Evolutionary conservation across 2,888 invertebrate species (phyloP), one percentile per base, ranked within the genome.

Genomic region (Drosophila infuscata): DNA sequence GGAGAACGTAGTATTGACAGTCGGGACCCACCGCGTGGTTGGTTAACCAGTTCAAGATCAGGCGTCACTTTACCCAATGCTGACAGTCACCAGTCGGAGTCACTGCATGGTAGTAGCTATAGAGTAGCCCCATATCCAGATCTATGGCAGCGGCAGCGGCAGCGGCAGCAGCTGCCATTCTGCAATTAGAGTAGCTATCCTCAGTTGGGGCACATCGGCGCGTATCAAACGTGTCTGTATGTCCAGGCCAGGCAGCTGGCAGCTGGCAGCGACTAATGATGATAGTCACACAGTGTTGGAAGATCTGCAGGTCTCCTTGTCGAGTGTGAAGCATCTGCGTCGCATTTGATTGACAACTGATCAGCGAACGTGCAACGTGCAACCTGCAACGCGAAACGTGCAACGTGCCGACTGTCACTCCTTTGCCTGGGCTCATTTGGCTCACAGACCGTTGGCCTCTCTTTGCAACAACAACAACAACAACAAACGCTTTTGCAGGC

Each of bases 291-390:
- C 33, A 36, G 32, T 36, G 11, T 11, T 29, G 5, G 54, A 29
- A 41, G n/a, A 20, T 41, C n/a, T 20, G 20, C 32, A 3, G 49
- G 52, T 61, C 67, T 38, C 30, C 53, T 53, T 73, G 69, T 71
- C 62, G 81, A 88, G 91, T 91, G 91, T 89, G 91, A 91, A 91
- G 89, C 91, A 81, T 85, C 90, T 88, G 88, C 82, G 81, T 79
- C 84, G 78, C 73, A 69, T 80, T 88, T 90, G 89, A 90, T 90
- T 90, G 89, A 91, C 89, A 91, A 82, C 88, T 90, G 89, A 88
- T 88, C 90, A 86, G 74, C 70, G 20, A 56, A 65, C 67, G 74
- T 58, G 72, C 51, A 11, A 65, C 43, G 59, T 63, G 58, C 43
- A 8, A 35, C 60, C 49, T 4, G 58, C 36, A 20, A 64, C 61